Evolutionary conservation across 2,888 invertebrate species (phyloP), one percentile per base, ranked within the genome.

Genomic region (Clunio marinus): DNA sequence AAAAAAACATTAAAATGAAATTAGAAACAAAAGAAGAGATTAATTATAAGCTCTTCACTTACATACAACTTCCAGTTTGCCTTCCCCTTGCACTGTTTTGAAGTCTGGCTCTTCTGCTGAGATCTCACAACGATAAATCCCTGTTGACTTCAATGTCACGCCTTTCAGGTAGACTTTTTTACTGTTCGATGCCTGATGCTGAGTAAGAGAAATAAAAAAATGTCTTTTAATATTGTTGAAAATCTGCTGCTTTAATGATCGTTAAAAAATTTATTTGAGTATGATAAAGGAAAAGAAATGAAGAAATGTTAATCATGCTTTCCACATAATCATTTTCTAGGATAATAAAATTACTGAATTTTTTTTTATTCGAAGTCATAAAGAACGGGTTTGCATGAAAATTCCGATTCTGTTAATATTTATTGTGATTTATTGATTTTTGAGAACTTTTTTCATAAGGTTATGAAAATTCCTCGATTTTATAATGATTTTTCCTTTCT

Each of bases 41-140:
- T n/a, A n/a, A n/a, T n/a, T n/a, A n/a, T n/a, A n/a, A n/a, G n/a
- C n/a, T n/a, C n/a, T n/a, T n/a, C 73, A 87, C 88, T 87, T 83
- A 89, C 89, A 88, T 73, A 89, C 86, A 74, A 89, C 87, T 80
- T 89, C 89, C 88, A 89, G 86, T 74, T 86, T 83, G 32, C 88
- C 87, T 77, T 89, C 89, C 60, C 85, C 87, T 71, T 87, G 86
- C 1, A 86, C 87, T 7, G 89, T 89, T 2, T 86, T 84, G 75
- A 89, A 89, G 72, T 87, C 87, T 5, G 89, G 89, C 60, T 88
- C 88, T 77, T 89, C 89, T 1, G 89, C 89, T 24, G 89, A 89
- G 69, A 89, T 88, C 77, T 89, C 89, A 75, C 89, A 89, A 71
- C 86, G 82, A 78, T 88, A 89, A 66, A 87, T 75, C 2, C 89